phyloP scores from a whole-genome alignment of 1,140 invertebrate genomes.

The Cydia pomonella region DNA sequence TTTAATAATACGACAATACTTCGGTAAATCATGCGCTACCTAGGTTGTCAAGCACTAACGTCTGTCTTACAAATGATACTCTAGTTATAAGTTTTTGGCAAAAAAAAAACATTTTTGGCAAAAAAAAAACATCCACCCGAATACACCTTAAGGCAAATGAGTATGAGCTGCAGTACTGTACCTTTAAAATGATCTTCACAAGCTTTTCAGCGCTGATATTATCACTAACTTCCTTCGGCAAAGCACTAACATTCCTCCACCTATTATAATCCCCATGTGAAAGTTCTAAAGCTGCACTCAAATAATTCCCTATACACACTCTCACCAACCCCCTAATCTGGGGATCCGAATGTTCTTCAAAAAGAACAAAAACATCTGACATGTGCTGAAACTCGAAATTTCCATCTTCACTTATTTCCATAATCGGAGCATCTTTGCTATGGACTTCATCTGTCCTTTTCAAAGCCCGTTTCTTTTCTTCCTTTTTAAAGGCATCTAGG shows the following conservation, averaged over 20 bases:
- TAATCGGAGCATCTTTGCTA: constrained; percentile 39
- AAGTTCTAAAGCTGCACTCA: constrained; percentile 83
- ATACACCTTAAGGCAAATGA: too few relatives aligned
- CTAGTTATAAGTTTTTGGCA: too few relatives aligned
- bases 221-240: constrained; percentile 66
- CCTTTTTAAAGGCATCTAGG: constrained; percentile 46
- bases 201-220: constrained; percentile 76
- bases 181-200: constrained; percentile 80
- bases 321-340: constrained; percentile 89
- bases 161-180: constrained; percentile 45
- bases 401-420: constrained; percentile 38
- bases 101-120: too few relatives aligned
- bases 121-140: too few relatives aligned
- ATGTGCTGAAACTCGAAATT: constrained; percentile 82
- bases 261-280: constrained; percentile 81
- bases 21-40: too few relatives aligned
- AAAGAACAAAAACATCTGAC: constrained; percentile 85
- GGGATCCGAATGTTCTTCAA: constrained; percentile 88
- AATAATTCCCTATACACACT: constrained; percentile 84
- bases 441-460: constrained; percentile 51
- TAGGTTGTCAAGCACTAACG: too few relatives aligned
- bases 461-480: constrained; percentile 44
- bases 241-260: constrained; percentile 70
- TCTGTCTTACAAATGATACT: too few relatives aligned
- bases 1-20: too few relatives aligned